These are phyloP conservation scores for Petrosia ficiformis DNA, from an alignment of 37 sponge, comb jelly and placozoan species.

Conservation along the genomic window DNA sequence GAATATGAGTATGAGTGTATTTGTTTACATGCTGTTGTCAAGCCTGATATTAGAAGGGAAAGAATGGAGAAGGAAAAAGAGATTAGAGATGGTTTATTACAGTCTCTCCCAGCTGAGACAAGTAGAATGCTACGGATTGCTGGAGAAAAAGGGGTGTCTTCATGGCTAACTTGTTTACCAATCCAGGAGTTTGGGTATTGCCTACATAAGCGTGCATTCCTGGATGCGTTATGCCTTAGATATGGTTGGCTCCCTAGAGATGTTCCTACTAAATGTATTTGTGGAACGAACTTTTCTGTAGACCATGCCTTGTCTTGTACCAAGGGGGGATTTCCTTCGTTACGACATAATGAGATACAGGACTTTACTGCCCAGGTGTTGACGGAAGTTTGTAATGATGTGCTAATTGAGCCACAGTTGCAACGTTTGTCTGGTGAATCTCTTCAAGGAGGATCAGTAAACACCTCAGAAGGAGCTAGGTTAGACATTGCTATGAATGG, in stretches of 20 bases:
- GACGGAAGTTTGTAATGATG: background rate
- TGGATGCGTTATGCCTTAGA: no score
- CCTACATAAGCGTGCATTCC: conserved; percentile 10
- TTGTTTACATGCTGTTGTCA: background rate
- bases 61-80: no score
- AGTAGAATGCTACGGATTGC: no score
- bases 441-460: background rate
- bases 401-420: background rate
- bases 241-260: no score
- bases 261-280: no score
- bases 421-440: no score
- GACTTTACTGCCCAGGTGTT: background rate
- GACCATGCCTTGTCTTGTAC: background rate
- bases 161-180: background rate
- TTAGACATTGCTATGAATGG: no score
- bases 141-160: background rate
- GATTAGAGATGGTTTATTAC: no score
- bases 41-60: no score
- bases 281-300: background rate
- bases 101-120: no score
- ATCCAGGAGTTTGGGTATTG: conserved; percentile 1
- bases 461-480: background rate
- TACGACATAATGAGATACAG: background rate
- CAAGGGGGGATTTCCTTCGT: no score
- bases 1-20: background rate